These are phyloP conservation scores for Lepus europaeus DNA, from an alignment of 2,113 vertebrate species.

Conservation along the genomic window DNA sequence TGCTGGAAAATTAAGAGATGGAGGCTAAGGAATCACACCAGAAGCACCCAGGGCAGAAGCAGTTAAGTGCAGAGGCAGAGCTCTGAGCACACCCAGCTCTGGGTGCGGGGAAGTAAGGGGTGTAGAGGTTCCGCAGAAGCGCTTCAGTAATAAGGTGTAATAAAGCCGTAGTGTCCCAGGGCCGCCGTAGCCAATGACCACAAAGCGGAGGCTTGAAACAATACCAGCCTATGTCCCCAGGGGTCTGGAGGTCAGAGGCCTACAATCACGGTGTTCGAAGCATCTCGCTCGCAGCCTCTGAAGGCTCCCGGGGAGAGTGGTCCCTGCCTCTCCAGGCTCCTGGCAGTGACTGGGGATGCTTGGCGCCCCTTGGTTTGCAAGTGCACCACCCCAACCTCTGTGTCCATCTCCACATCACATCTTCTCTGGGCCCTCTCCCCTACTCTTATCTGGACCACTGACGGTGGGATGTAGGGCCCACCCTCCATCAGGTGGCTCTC, in stretches of 20 bases:
- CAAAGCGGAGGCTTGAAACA: neutral
- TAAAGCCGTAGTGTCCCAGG: neutral
- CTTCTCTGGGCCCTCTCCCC: neutral
- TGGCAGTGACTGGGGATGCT: neutral
- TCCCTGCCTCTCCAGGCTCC: neutral
- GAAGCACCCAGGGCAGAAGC: neutral
- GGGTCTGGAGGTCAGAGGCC: neutral
- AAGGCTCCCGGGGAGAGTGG: neutral
- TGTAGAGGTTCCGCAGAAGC: accelerated
- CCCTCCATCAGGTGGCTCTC: neutral
- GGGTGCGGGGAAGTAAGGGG: neutral
- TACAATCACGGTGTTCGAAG: too few species aligned
- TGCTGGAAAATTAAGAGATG: neutral
- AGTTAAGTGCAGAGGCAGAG: neutral
- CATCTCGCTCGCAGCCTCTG: neutral
- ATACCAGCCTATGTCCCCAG: neutral
- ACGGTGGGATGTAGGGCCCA: neutral
- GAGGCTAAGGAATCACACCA: neutral
- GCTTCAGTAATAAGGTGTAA: accelerated
- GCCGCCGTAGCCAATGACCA: neutral
- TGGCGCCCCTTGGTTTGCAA: neutral
- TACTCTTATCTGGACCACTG: neutral
- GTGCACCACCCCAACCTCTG: neutral
- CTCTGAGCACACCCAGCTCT: neutral
- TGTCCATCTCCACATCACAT: neutral